These are phyloP conservation scores for Phoxinus phoxinus DNA, from an alignment of 2,113 vertebrate genomes.

Conservation along the genomic window DNA sequence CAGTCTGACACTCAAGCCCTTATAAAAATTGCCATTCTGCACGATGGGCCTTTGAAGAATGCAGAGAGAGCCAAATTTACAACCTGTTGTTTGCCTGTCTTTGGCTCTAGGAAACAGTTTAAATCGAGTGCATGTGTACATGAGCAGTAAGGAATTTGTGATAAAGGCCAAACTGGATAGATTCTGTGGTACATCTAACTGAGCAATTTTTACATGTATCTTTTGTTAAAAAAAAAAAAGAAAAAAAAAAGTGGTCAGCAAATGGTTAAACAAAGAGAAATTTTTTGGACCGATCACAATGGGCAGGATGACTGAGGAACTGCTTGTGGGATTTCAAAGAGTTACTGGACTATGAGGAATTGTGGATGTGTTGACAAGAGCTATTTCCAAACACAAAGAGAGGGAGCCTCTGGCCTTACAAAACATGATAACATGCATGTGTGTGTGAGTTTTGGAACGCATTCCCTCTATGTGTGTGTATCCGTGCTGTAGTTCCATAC, in stretches of 20 bases:
- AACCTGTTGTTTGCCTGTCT: constrained; percentile 43
- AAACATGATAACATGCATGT: constrained; percentile 29
- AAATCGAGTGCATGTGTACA: neutral
- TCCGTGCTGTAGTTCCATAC: neutral
- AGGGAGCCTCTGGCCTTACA: neutral
- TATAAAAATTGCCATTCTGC: constrained; percentile 36
- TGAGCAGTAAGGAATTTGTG: constrained; percentile 11
- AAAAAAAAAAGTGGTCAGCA: neutral
- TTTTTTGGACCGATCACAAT: constrained; percentile 13
- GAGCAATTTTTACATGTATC: neutral
- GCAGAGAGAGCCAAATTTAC: constrained; percentile 35
- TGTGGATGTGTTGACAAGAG: constrained; percentile 25
- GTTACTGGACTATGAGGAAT: constrained; percentile 30
- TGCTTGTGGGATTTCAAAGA: constrained; percentile 39
- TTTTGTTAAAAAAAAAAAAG: neutral
- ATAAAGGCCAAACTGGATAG: neutral
- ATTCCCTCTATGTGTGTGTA: constrained; percentile 6
- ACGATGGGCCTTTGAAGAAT: constrained; percentile 54
- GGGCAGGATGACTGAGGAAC: neutral
- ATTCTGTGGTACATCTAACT: neutral
- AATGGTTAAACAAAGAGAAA: constrained; percentile 7
- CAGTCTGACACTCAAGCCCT: constrained; percentile 50
- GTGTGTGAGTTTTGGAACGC: constrained; percentile 34
- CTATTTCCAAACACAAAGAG: constrained; percentile 34
- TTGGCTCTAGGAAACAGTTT: constrained; percentile 10